Base-by-base conservation (phyloP, 1,140 invertebrate genomes). In the Trichonephila inaurata region DNA sequence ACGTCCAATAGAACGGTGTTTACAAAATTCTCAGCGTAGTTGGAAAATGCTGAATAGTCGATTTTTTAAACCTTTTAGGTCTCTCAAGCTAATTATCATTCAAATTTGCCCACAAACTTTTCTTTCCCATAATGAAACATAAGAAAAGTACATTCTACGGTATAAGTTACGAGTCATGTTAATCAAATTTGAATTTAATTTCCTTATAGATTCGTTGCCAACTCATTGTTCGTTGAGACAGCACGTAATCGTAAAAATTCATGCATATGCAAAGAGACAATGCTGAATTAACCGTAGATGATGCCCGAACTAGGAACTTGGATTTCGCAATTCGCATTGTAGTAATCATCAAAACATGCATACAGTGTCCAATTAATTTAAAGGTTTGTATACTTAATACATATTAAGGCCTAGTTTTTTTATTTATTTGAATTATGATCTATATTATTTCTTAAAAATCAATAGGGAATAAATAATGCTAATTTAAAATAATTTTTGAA, bases 101-200 rank as follows among this genome's bases (percentile, higher is more conserved):
- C 72, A 81, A 58, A 90, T 81, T 81, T 72, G 51, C 61, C 64
- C 24, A 6, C 44, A 81, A 60, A 62, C 33, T 81, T 81, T 60
- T 60, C n/a, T 60, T 1, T 60, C 40, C 28, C 72, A 77, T 33
- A 33, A 82, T 40, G 72, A 90, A 81, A 40, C 69, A 58, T 60
- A 44, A 81, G 44, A 60, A 81, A 61, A 81, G 81, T 18, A 24
- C 90, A 85, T 77, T 83, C 82, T 51, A 64, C 60, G 28, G 62
- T 21, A 64, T 83, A 60, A 91, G 58, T 91, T 91, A 91, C 44
- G 90, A 51, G 24, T 40, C 60, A 91, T 33, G 44, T 69, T 91
- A 82, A 91, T 82, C 90, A 91, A 83, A 85, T 85, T 91, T 64
- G 90, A 91, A 66, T 91, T 91, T 83, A 91, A 91, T 91, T 83